These are phyloP conservation scores for Drosophila diplacantha DNA, from an alignment of 2,888 invertebrate species.

Conservation along the genomic window DNA sequence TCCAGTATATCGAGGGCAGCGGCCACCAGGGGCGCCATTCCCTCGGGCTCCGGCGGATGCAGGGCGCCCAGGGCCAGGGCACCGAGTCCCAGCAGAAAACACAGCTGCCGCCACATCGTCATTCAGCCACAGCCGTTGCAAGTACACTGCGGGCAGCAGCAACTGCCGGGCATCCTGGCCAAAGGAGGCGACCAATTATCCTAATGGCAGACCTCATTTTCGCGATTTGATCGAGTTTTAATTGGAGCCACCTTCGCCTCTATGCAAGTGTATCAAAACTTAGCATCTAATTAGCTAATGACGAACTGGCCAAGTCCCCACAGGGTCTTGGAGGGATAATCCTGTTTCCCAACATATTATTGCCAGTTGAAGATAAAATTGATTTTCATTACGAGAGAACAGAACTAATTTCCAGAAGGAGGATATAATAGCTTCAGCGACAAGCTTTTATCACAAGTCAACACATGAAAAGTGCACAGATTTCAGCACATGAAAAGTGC, in stretches of 20 bases:
- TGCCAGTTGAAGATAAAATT: background rate
- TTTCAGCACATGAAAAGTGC: too few relatives aligned
- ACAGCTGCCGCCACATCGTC: conserved; percentile 8
- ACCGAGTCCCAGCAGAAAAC: background rate
- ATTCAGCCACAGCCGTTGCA: background rate
- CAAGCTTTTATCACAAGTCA: too few relatives aligned
- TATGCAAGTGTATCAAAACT: background rate
- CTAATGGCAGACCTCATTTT: conserved; percentile 9
- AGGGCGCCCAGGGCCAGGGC: conserved; percentile 3
- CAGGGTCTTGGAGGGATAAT: too few relatives aligned
- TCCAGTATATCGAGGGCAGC: conserved; percentile 53
- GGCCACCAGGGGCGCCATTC: conserved; percentile 17
- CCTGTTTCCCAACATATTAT: background rate
- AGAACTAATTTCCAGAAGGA: background rate
- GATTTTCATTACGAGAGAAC: background rate
- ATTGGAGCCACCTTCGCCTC: background rate
- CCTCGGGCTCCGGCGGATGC: background rate
- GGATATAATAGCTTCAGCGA: background rate
- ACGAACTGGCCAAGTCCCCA: background rate
- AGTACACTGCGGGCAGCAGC: conserved; percentile 7
- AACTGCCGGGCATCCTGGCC: background rate
- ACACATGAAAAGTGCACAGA: background rate
- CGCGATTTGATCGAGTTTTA: conserved; percentile 6
- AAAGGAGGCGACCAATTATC: conserved; percentile 1
- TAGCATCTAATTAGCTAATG: conserved; percentile 22